These are phyloP conservation scores for Cantharis rufa DNA, from an alignment of 2,888 invertebrate genomes.

Conservation along the genomic window DNA sequence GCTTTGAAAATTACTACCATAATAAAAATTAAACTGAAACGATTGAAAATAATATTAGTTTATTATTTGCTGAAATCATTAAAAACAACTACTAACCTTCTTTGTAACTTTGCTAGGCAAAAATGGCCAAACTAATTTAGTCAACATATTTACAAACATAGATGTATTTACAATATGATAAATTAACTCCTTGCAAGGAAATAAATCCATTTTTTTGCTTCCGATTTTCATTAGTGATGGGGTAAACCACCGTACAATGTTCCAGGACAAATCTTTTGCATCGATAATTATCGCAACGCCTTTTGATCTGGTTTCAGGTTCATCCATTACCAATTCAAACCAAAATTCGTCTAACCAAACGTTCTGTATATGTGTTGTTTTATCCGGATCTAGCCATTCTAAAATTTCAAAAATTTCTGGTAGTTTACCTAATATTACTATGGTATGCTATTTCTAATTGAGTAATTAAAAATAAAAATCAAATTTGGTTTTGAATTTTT, in stretches of 20 bases:
- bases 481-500: no score
- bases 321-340: slow-evolving; percentile 49
- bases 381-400: slow-evolving; percentile 9
- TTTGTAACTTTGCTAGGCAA: slow-evolving; percentile 41
- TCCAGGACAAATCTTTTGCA: slow-evolving; percentile 43
- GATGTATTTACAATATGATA: slow-evolving; percentile 50
- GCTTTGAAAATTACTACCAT: slow-evolving; percentile 52
- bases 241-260: slow-evolving; percentile 47
- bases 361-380: slow-evolving; percentile 44
- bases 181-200: slow-evolving; percentile 45
- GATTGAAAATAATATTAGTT: not conserved
- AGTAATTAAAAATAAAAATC: no score
- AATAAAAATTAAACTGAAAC: slow-evolving; percentile 53
- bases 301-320: slow-evolving; percentile 43
- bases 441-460: no score
- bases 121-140: slow-evolving; percentile 49
- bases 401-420: not conserved
- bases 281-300: slow-evolving; percentile 52
- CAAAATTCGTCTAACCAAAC: slow-evolving; percentile 50
- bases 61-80: not conserved
- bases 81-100: slow-evolving; percentile 31
- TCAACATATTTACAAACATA: slow-evolving; percentile 39
- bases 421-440: not conserved
- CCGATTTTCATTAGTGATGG: slow-evolving; percentile 43
- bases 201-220: slow-evolving; percentile 39